Evolutionary conservation across 2,888 invertebrate genomes (phyloP).

Genomic region (Ferrisia virgata): DNA sequence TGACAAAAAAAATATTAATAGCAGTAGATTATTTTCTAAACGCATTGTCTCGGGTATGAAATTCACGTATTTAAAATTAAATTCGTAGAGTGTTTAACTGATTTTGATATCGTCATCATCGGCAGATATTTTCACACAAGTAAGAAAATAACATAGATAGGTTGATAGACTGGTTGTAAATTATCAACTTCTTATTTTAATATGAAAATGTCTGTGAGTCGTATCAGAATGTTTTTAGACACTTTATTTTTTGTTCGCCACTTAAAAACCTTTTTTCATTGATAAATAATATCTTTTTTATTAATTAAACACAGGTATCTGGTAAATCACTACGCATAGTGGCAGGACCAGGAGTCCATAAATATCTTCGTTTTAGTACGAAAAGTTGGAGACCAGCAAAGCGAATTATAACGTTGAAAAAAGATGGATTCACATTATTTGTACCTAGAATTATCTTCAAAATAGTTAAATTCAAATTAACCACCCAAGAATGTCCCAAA

Average conservation of each 20-base stretch:
- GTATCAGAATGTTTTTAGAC: no score
- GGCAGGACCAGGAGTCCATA: background rate
- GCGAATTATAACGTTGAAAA: background rate
- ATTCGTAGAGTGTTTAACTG: background rate
- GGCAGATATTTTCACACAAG: no score
- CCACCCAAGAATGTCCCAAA: background rate
- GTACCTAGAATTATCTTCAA: background rate
- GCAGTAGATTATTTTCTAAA: background rate
- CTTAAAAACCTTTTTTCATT: no score
- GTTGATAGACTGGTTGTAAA: no score
- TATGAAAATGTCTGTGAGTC: no score
- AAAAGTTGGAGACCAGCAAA: background rate
- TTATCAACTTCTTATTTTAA: no score
- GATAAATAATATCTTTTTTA: no score
- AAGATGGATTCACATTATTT: background rate
- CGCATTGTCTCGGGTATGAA: background rate
- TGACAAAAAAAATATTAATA: background rate
- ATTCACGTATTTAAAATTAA: no score
- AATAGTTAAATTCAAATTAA: background rate
- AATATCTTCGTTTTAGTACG: background rate
- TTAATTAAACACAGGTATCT: background rate
- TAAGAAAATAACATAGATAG: no score
- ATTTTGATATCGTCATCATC: background rate
- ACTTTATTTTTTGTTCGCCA: no score
- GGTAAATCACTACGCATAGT: background rate